Percentiles rank a stretch among this genome's conserved stretches.
These are phyloP conservation scores for Plectrocnemia conspersa DNA, from an alignment of 1,140 invertebrate species.

Conservation along the genomic window DNA sequence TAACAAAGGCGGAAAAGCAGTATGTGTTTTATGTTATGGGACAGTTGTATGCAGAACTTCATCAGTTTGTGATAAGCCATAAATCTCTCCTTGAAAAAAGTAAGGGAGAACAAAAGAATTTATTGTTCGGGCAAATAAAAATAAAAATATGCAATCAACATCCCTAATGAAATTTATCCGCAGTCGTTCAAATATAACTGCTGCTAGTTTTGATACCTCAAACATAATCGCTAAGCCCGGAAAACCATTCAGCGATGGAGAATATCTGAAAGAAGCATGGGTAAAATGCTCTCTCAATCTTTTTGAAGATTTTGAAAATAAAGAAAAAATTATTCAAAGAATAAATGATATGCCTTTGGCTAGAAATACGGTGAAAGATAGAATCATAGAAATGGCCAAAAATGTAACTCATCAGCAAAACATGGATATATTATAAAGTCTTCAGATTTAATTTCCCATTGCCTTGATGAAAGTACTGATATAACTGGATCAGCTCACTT, in stretches of 20 bases:
- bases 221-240: slow-evolving; percentile 26
- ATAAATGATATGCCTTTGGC: slow-evolving; percentile 30
- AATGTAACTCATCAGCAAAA: slow-evolving; percentile 33
- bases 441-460: slow-evolving; percentile 10
- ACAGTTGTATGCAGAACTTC: no score
- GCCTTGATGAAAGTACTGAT: slow-evolving; percentile 18
- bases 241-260: slow-evolving; percentile 22
- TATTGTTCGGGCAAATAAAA: slow-evolving; percentile 25
- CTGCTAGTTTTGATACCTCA: slow-evolving; percentile 27
- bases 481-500: no score
- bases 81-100: no score
- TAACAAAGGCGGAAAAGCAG: no score
- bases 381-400: slow-evolving; percentile 31
- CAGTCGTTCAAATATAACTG: slow-evolving; percentile 20
- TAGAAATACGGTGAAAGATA: slow-evolving; percentile 35
- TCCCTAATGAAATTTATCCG: slow-evolving; percentile 31
- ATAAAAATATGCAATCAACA: slow-evolving; percentile 29
- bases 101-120: slow-evolving; percentile 9
- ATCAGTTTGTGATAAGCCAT: no score
- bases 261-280: slow-evolving; percentile 16
- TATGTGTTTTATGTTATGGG: no score
- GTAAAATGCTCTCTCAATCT: slow-evolving; percentile 22
- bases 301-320: slow-evolving; percentile 31
- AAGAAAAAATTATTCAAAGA: slow-evolving; percentile 16
- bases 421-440: slow-evolving; percentile 21